These are phyloP conservation scores for Troilus luridus DNA, from an alignment of 2,888 invertebrate genomes.

Conservation along the genomic window DNA sequence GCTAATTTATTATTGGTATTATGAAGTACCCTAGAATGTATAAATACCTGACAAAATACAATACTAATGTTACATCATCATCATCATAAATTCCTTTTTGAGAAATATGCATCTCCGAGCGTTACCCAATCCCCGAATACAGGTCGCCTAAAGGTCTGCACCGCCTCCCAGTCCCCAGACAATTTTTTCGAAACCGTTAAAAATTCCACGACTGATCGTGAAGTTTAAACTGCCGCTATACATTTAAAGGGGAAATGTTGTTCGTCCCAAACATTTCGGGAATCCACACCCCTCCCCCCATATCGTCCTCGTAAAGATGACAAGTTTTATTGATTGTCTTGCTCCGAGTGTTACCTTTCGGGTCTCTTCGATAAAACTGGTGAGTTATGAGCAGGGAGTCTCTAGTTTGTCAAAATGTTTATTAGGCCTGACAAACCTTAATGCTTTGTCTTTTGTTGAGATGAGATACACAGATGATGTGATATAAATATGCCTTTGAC, in stretches of 20 bases:
- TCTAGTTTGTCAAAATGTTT: neutral
- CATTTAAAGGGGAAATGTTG: no score
- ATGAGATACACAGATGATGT: neutral
- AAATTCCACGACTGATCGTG: neutral
- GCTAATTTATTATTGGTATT: no score
- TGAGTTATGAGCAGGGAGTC: neutral
- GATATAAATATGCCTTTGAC: neutral
- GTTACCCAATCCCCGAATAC: neutral
- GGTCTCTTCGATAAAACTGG: neutral
- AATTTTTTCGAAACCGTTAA: slow-evolving; percentile 38
- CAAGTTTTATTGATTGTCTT: slow-evolving; percentile 2
- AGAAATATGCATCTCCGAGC: neutral
- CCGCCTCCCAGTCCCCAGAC: neutral
- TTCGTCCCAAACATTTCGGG: neutral
- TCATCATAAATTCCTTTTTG: neutral
- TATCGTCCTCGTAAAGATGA: neutral
- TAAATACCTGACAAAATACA: no score
- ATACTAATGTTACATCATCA: neutral
- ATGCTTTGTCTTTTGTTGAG: neutral
- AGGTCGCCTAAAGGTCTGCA: neutral
- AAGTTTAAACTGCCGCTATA: neutral
- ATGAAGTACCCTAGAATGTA: no score
- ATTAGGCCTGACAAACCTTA: neutral
- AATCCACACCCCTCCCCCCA: neutral
- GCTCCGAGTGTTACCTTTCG: neutral